Base-by-base conservation (phyloP, 2,888 invertebrate genomes). In the Heliconius aoede region DNA sequence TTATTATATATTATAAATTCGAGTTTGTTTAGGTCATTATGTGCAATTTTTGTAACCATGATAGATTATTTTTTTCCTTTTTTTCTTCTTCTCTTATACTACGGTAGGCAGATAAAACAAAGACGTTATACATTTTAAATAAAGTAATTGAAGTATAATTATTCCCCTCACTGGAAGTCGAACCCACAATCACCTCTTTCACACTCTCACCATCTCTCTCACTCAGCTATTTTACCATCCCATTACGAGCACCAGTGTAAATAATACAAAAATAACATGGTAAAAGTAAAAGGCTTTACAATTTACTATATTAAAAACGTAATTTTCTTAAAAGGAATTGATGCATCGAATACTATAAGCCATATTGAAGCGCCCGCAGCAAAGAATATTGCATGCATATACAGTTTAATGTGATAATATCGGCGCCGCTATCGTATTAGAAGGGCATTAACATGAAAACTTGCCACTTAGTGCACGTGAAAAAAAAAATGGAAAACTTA, bases 381-480 rank as follows among this genome's bases (percentile, higher is more conserved):
- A 80, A 79, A 79, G 71, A 80, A 73, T 76, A 79, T 82, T 81
- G 87, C 82, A 89, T 88, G 85, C 87, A 88, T 83, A 79, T 83
- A 79, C 82, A 81, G 77, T 81, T 78, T 87, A 86, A 87, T 85
- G 84, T 85, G 86, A 87, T 88, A 87, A 86, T 86, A 88, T 88
- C 86, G 80, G 82, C 82, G 81, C 83, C 78, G 78, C 81, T 79
- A 84, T 80, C 71, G 85, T 86, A 88, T 89, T 88, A 88, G 86
- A 85, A 87, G 87, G 83, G 84, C 84, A 88, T 90, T 89, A 86
- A 82, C 84, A 84, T 81, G 84, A 84, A 87, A 86, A 85, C 84
- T 79, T 81, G 73, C 77, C 69, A 64, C 75, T 65, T 24, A 9
- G 55, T 58, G 75, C 71, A 36, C 71, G 40, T 26, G 36, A 60